Evolutionary conservation across 2,888 invertebrate species (phyloP).

Genomic region (Andrena praecox): DNA sequence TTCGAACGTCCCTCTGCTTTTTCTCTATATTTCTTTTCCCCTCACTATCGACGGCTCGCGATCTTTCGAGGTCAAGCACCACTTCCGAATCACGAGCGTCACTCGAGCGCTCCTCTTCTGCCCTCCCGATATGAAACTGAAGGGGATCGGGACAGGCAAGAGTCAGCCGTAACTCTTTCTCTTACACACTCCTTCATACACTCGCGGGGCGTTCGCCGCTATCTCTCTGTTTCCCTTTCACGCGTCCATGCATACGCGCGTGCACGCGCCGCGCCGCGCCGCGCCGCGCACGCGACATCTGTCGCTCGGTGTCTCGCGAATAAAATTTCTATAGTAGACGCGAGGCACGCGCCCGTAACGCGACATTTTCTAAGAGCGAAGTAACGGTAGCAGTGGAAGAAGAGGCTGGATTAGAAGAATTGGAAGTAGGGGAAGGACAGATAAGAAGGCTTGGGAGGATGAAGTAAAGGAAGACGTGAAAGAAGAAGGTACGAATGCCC

Average conservation of each 20-base stretch:
- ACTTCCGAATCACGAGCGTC: constrained; percentile 62
- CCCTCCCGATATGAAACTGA: constrained; percentile 54
- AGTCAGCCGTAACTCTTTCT: constrained; percentile 43
- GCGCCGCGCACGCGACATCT: not conserved
- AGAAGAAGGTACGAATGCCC: constrained; percentile 69
- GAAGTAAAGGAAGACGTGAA: constrained; percentile 40
- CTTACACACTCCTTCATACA: constrained; percentile 30
- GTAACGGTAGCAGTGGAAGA: constrained; percentile 29
- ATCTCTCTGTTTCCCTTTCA: constrained; percentile 1
- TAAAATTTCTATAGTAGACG: constrained; percentile 50
- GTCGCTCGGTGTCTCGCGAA: constrained; percentile 23
- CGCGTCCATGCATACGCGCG: constrained; percentile 17
- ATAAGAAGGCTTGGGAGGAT: constrained; percentile 25
- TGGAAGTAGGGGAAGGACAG: constrained; percentile 30
- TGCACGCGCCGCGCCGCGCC: not conserved
- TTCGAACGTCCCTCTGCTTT: constrained; percentile 42
- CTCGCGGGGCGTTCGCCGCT: constrained; percentile 15
- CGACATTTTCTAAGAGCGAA: constrained; percentile 60
- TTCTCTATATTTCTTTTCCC: constrained; percentile 9
- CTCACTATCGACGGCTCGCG: constrained; percentile 22
- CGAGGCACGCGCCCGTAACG: constrained; percentile 51
- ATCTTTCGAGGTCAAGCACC: constrained; percentile 64
- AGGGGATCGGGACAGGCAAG: constrained; percentile 51
- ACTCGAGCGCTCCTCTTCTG: constrained; percentile 62
- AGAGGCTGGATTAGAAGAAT: constrained; percentile 17